Base-by-base conservation (phyloP, 1,140 invertebrate genomes). In the Drosophila busckii region DNA sequence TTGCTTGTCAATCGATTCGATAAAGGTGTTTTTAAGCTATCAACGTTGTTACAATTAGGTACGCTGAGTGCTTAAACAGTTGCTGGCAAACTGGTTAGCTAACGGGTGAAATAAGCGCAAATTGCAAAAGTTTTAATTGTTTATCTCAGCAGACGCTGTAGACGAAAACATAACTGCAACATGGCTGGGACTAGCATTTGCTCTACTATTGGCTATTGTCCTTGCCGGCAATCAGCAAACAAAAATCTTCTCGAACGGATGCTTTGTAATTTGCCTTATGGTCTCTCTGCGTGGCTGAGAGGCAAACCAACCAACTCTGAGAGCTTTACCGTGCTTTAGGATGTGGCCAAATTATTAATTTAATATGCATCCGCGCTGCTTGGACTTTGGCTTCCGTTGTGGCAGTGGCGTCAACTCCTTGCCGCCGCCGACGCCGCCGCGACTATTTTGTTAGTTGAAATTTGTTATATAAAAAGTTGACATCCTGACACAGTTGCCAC, bases 81-180 rank as follows among this genome's bases (percentile, higher is more conserved):
- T 20, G 29, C 32, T 22, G 6, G 20, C 16, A 26, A 65, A 54
- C 16, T 61, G 53, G 59, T 68, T 75, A 54, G n/a, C n/a, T n/a
- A n/a, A n/a, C n/a, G 70, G 75, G 69, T 66, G 44, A 68, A 82
- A 82, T 82, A 75, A 82, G 65, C 69, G 65, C 69, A 82, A 82
- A 82, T 82, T 82, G 75, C 65, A 34, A 82, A 82, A 82, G 75
- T 82, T 82, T 82, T 82, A 82, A 82, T 82, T 82, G 75, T 82
- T 82, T 82, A 82, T 82, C 75, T 82, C 61, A 37, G 12, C 46
- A 50, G 59, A 38, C 50, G 37, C 26, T 16, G 46, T 52, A 48
- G 53, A 20, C 46, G 58, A 82, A n/a, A 80, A 75, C 75, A 82
- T 82, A 75, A 80, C 48, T 58, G 69, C 75, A 80, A 82, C 65